Percentiles rank a stretch among this genome's conserved stretches.
Evolutionary conservation across 1,140 invertebrate species (phyloP).

Genomic region (Ceratina japonica): DNA sequence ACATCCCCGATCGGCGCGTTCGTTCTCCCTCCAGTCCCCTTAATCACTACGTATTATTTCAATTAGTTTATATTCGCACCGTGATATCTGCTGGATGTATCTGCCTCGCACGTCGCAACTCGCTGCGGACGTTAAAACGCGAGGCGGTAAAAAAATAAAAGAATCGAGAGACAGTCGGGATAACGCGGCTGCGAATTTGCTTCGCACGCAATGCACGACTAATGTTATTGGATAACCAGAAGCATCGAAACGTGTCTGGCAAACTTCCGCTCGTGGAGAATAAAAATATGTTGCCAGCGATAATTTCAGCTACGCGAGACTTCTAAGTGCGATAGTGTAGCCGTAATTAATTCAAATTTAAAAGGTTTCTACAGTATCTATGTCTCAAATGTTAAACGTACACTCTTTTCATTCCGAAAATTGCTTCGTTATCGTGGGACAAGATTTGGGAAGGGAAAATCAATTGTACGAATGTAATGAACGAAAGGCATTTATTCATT

Average conservation of each 20-base stretch:
- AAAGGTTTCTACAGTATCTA: neutral
- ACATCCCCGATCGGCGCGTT: conserved; percentile 12
- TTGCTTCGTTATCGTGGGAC: no score
- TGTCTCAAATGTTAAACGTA: neutral
- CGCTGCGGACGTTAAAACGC: conserved; percentile 25
- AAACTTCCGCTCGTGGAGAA: neutral
- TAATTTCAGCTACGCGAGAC: conserved; percentile 26
- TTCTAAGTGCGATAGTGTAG: conserved; percentile 27
- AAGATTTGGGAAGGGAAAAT: conserved; percentile 11
- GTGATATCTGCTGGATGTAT: conserved; percentile 14
- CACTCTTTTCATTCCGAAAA: no score
- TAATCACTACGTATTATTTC: conserved; percentile 63
- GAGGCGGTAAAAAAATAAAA: neutral
- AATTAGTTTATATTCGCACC: conserved; percentile 62
- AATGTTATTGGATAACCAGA: conserved; percentile 33
- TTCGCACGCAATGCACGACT: neutral
- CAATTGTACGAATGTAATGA: conserved; percentile 49
- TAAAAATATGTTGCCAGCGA: conserved; percentile 39
- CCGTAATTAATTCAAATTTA: conserved; percentile 11
- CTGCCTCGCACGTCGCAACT: conserved; percentile 18
- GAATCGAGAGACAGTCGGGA: neutral
- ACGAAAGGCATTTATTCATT: conserved; percentile 57
- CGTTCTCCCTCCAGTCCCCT: conserved; percentile 49
- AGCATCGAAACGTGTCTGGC: conserved; percentile 45
- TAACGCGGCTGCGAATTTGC: neutral